Evolutionary conservation across 2,888 invertebrate species (phyloP), one percentile per base, ranked within the genome.

Genomic region (Pterostichus madidus): DNA sequence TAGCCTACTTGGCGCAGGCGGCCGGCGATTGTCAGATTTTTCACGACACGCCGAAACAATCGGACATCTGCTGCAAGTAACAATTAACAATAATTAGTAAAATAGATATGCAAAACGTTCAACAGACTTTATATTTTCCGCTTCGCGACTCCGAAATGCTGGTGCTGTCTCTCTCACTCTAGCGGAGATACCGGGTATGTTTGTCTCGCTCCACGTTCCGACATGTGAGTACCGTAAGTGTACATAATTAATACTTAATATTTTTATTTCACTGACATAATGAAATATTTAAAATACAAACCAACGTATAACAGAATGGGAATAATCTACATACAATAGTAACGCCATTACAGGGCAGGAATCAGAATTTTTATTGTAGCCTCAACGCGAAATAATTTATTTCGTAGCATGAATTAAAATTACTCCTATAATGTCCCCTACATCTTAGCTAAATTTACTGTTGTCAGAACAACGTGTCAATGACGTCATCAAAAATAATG

Each of bases 1-100:
- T 71, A 71, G 39, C 44, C 68, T 71, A 71, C 68, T 71, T 71
- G 68, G 24, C 56, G 56, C 39, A 71, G 68, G 5, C 39, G 39
- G 39, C 5, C 59, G 17, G 7, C 59, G 59, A 64, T 32, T 39
- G 64, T 64, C 64, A 71, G 68, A 71, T 75, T 78, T 78, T 78
- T 78, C 78, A 78, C 44, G 59, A 78, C 61, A 59, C 31, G 24
- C n/a, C 13, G 59, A 46, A 39, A 78, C 78, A 78, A 78, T 61
- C 64, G 49, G n/a, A 35, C 68, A 80, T 71, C 68, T 71, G 68
- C 68, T 15, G 46, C 39, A 80, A 68, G 31, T 71, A 80, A 80
- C 71, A 80, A 80, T 80, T 80, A 80, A 80, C 80, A 80, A 80
- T 80, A 80, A 80, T 80, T 80, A 80, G 71, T 80, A 80, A 80